phyloP scores from a whole-genome alignment of 2,888 invertebrate genomes.

The Dynastes tityus region DNA sequence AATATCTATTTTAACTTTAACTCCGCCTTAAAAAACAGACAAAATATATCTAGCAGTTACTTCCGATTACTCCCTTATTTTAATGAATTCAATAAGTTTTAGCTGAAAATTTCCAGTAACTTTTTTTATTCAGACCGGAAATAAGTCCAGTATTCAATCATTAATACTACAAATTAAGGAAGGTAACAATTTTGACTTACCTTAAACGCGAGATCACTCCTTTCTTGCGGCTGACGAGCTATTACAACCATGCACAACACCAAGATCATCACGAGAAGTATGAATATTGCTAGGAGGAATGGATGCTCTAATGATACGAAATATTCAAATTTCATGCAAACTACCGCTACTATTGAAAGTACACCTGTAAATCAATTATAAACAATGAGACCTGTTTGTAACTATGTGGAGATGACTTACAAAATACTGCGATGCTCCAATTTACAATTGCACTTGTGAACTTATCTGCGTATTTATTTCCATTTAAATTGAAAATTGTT shows the following conservation, averaged over 20 bases:
- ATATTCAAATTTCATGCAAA: conserved; percentile 68
- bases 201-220: conserved; percentile 79
- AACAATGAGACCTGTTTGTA: background rate
- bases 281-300: conserved; percentile 65
- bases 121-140: background rate
- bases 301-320: conserved; percentile 65
- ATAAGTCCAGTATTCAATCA: background rate
- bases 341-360: conserved; percentile 73
- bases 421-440: conserved; percentile 50
- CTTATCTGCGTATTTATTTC: conserved; percentile 47
- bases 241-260: conserved; percentile 75
- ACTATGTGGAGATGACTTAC: conserved; percentile 30
- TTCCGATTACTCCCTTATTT: too few relatives aligned
- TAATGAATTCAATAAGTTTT: background rate
- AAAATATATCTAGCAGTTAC: too few relatives aligned
- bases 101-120: background rate
- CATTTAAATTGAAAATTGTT: conserved; percentile 47
- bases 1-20: too few relatives aligned
- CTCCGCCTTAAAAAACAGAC: too few relatives aligned
- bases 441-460: conserved; percentile 47
- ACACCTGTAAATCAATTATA: conserved; percentile 70
- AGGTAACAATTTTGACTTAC: conserved; percentile 67
- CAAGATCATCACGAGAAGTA: conserved; percentile 64
- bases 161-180: too few relatives aligned
- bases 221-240: conserved; percentile 80